These are phyloP conservation scores for Diarsia brunnea DNA, from an alignment of 2,888 invertebrate genomes.

Conservation along the genomic window DNA sequence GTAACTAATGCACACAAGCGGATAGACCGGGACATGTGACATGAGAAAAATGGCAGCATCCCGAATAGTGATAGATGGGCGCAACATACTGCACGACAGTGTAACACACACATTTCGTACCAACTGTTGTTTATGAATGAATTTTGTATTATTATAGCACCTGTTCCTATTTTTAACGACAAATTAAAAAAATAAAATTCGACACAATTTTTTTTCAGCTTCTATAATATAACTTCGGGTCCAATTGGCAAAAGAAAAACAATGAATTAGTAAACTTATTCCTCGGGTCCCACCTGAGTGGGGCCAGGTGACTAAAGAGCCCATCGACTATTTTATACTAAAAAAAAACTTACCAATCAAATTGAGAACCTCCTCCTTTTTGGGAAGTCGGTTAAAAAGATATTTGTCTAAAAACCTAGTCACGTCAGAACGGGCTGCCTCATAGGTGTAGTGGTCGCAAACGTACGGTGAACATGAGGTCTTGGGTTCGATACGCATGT, in stretches of 20 bases:
- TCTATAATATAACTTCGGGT: too few species aligned
- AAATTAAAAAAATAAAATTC: too few species aligned
- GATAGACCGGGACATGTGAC: slow-evolving; percentile 39
- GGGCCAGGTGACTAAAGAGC: too few species aligned
- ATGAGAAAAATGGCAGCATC: slow-evolving; percentile 40
- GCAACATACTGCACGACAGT: slow-evolving; percentile 29
- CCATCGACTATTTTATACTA: background rate
- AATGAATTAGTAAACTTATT: too few species aligned
- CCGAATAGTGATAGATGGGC: slow-evolving; percentile 50
- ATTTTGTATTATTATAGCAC: background rate
- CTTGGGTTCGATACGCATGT: background rate
- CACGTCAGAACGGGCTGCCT: background rate
- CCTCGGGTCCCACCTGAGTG: too few species aligned
- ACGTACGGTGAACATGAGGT: background rate
- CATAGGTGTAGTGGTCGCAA: background rate
- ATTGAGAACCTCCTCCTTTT: too few species aligned
- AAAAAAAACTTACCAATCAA: too few species aligned
- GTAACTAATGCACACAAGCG: slow-evolving; percentile 46
- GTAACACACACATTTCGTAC: slow-evolving; percentile 2
- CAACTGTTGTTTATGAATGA: slow-evolving; percentile 3
- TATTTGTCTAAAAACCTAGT: background rate
- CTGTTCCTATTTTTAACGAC: background rate
- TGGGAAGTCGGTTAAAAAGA: too few species aligned
- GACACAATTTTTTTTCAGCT: too few species aligned
- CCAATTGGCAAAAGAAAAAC: too few species aligned